Conservation (phyloP, 2,113 vertebrate genomes). For the Mesocricetus auratus region DNA sequence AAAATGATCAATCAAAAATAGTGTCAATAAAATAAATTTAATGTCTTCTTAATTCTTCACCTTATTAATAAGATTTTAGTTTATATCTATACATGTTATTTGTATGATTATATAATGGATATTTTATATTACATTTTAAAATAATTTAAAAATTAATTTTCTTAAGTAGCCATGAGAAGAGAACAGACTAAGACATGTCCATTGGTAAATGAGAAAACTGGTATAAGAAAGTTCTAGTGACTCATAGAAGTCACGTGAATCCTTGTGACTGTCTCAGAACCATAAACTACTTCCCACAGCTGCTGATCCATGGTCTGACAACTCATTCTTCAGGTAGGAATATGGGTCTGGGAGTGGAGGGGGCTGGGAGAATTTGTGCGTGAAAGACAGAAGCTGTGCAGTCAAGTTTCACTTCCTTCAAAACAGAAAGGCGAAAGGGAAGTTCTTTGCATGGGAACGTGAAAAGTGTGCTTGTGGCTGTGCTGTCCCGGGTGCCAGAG, state of each 20-base stretch:
- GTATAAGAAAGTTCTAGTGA: not conserved
- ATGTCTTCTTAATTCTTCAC: not conserved
- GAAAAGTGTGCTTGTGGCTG: slow-evolving; percentile 46
- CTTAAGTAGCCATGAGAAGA: not conserved
- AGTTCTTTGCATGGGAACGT: slow-evolving; percentile 48
- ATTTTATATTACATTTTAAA: not conserved
- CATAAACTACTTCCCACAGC: not conserved
- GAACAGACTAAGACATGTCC: not conserved
- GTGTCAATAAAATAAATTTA: not conserved
- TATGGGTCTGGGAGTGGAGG: slow-evolving; percentile 40
- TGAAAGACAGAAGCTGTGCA: slow-evolving; percentile 34
- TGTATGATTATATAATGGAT: not conserved
- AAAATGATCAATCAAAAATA: not conserved
- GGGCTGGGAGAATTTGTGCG: not conserved
- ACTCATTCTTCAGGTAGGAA: slow-evolving; percentile 40
- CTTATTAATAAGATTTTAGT: not conserved
- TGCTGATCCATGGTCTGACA: not conserved
- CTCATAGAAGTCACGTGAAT: not conserved
- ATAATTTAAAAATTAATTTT: slow-evolving; percentile 15
- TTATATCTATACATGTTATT: not conserved
- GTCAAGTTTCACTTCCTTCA: slow-evolving; percentile 73
- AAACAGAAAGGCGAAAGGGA: not conserved
- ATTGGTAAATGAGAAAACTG: not conserved
- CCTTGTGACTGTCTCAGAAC: not conserved
- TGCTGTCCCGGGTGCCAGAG: accelerated